Evolutionary conservation across 2,113 vertebrate genomes (phyloP), one percentile per base, ranked within the genome.

Genomic region (Gymnocephalus cernua): DNA sequence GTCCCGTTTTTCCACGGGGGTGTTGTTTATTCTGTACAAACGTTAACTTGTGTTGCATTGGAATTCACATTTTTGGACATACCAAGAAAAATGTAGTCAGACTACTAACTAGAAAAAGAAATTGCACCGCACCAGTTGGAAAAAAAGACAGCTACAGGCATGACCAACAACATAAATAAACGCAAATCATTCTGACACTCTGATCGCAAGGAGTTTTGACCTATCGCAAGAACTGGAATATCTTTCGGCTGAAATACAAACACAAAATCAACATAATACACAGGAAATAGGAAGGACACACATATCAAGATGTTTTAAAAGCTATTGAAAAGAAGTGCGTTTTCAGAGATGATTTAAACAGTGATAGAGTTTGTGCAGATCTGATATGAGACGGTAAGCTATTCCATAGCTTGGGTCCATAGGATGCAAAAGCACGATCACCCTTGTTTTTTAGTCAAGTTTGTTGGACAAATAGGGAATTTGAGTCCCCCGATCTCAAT

Each of bases 171-270:
- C 51, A 86, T 76, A 83, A 85, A 83, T 80, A 87, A 86, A 48
- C 21, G 62, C 82, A 63, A 92, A 84, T 92, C 88, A 73, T 44
- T 76, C 65, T 79, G 80, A 85, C 87, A 80, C 58, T 81, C 54
- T 45, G 72, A 62, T 47, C 18, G 32, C 77, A 85, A 23, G 12
- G 53, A 75, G 63, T 74, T 74, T 81, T 79, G 78, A 83, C 81
- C 81, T 79, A 70, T 86, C 66, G 45, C 48, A 84, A 59, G 54
- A 79, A 50, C 72, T 70, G 67, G 51, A 65, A 82, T 62, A 62
- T 84, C 75, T 87, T 19, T 50, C 47, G 70, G 85, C 73, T 71
- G 1, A 50, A n/a, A n/a, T n/a, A n/a, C n/a, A n/a, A n/a, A n/a
- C n/a, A n/a, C n/a, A n/a, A n/a, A n/a, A n/a, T n/a, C n/a, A n/a